Percentiles rank a stretch among this genome's conserved stretches.
These are phyloP conservation scores for Nomada fucata DNA, from an alignment of 2,888 invertebrate genomes.

Conservation along the genomic window DNA sequence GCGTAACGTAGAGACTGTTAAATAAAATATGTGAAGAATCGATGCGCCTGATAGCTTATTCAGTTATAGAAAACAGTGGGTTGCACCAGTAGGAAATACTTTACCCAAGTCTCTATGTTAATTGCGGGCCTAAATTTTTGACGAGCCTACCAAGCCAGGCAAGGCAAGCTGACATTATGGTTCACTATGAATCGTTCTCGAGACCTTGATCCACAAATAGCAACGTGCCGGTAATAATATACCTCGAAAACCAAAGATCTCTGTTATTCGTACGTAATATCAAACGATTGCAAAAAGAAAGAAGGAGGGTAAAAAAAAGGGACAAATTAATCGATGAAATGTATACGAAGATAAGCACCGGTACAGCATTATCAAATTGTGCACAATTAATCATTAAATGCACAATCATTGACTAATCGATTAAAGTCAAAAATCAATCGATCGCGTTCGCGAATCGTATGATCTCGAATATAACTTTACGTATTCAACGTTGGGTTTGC, in stretches of 20 bases:
- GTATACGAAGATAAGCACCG: background rate
- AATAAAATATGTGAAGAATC: background rate
- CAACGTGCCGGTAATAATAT: conserved; percentile 36
- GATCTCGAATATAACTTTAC: background rate
- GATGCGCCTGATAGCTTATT: background rate
- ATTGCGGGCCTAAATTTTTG: conserved; percentile 50
- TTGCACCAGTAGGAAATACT: background rate
- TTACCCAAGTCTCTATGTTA: conserved; percentile 37
- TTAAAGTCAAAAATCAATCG: too few relatives aligned
- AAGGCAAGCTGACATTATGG: conserved; percentile 37
- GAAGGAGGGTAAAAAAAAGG: background rate
- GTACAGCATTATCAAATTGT: too few relatives aligned
- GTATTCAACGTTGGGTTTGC: too few relatives aligned
- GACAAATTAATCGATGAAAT: background rate
- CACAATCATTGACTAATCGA: too few relatives aligned
- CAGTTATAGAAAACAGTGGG: background rate
- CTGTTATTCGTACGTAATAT: conserved; percentile 22
- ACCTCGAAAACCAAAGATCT: conserved; percentile 45
- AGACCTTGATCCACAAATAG: conserved; percentile 70
- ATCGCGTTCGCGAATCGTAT: background rate
- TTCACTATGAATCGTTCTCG: conserved; percentile 55
- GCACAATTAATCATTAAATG: too few relatives aligned
- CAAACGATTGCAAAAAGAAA: background rate
- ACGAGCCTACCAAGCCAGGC: conserved; percentile 20
- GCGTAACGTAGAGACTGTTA: background rate